phyloP scores from a whole-genome alignment of 2,113 vertebrate species.

The Notothenia coriiceps region DNA sequence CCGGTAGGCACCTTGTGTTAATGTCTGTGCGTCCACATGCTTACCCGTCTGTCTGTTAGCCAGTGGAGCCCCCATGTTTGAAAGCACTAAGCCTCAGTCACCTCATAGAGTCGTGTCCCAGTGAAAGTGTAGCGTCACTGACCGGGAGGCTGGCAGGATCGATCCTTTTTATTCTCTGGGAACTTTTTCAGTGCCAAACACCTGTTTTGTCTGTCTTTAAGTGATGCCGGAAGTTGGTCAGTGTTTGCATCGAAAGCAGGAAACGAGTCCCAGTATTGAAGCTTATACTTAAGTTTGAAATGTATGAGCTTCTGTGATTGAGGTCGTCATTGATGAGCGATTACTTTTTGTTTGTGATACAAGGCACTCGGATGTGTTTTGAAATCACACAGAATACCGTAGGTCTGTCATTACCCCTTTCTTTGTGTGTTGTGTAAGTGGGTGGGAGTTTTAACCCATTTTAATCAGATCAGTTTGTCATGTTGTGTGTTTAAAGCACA shows the following conservation, averaged over 20 bases:
- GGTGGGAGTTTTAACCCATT: constrained; percentile 24
- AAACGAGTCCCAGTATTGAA: constrained; percentile 25
- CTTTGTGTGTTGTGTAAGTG: constrained; percentile 6
- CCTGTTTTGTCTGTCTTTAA: constrained; percentile 70
- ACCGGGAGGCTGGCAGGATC: constrained; percentile 38
- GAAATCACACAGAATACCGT: constrained; percentile 12
- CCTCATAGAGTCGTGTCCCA: constrained; percentile 9
- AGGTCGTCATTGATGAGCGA: background rate
- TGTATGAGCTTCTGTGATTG: constrained; percentile 9
- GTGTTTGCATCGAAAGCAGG: constrained; percentile 56
- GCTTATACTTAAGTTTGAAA: constrained; percentile 13
- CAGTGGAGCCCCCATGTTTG: constrained; percentile 19
- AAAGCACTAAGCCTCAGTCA: constrained; percentile 47
- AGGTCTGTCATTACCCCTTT: constrained; percentile 6
- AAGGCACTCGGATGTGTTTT: constrained; percentile 14
- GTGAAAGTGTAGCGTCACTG: constrained; percentile 28
- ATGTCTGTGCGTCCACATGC: constrained; percentile 44
- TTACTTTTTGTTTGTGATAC: constrained; percentile 24
- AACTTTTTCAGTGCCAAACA: constrained; percentile 84
- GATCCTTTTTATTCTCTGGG: constrained; percentile 74
- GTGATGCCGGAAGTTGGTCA: constrained; percentile 69
- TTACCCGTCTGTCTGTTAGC: constrained; percentile 17
- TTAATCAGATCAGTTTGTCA: constrained; percentile 30
- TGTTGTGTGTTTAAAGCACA: constrained; percentile 43
- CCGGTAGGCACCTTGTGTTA: constrained; percentile 38